Conservation (phyloP, 1,140 invertebrate genomes). For the Tenebrio molitor region DNA sequence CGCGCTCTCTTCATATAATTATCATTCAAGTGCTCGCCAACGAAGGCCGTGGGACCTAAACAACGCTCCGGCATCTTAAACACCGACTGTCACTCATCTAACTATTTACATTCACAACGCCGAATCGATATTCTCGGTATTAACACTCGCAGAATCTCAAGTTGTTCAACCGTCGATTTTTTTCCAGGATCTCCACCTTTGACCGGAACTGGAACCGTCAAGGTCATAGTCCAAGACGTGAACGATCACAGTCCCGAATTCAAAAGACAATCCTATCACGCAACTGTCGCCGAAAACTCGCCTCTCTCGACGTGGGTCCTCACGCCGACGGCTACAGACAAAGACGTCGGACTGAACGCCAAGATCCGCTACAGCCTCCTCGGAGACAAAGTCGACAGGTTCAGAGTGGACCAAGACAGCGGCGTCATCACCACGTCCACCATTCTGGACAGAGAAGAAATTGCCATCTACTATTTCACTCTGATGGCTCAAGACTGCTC, state of each 20-base stretch:
- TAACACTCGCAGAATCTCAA: slow-evolving; percentile 30
- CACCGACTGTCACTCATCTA: slow-evolving; percentile 13
- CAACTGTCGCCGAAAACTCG: slow-evolving; percentile 83
- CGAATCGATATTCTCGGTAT: slow-evolving; percentile 29
- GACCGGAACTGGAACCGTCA: slow-evolving; percentile 89
- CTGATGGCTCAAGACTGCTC: slow-evolving; percentile 90
- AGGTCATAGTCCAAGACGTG: slow-evolving; percentile 90
- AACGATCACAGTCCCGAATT: slow-evolving; percentile 94
- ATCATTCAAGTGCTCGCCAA: slow-evolving; percentile 40
- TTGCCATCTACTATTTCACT: slow-evolving; percentile 81
- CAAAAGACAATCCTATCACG: slow-evolving; percentile 82
- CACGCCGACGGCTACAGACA: slow-evolving; percentile 81
- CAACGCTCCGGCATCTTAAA: slow-evolving; percentile 42
- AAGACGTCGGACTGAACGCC: slow-evolving; percentile 86
- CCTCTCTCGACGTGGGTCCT: slow-evolving; percentile 80
- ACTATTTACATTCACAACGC: slow-evolving; percentile 36
- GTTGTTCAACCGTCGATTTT: slow-evolving; percentile 20
- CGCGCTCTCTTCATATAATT: slow-evolving; percentile 28
- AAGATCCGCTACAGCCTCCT: slow-evolving; percentile 86
- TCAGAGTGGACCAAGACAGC: slow-evolving; percentile 77
- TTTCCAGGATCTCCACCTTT: slow-evolving; percentile 86
- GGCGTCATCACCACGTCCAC: slow-evolving; percentile 82
- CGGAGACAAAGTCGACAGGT: slow-evolving; percentile 81
- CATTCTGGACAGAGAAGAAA: slow-evolving; percentile 85
- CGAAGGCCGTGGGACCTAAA: slow-evolving; percentile 50